Base-by-base conservation (phyloP, 1,140 invertebrate species). In the Microplitis mediator region DNA sequence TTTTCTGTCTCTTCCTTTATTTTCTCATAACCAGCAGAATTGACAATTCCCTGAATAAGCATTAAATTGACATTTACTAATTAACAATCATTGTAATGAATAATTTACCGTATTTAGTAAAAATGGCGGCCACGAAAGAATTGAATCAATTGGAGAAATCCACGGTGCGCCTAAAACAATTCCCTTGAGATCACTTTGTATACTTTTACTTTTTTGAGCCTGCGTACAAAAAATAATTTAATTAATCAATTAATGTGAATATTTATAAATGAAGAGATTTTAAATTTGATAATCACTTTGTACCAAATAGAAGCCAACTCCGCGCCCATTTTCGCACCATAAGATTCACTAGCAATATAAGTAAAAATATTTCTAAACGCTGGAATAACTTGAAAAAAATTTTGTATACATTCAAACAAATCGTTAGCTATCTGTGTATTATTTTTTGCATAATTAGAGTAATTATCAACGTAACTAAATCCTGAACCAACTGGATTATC, bases 401-500 rank as follows among this genome's bases (percentile, higher is more conserved):
- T 86, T 80, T 87, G 88, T 76, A 96, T 88, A 9, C 95, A 86
- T 51, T 88, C 88, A 0, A 96, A 85, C 65, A 97, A 90, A 87
- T 97, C 95, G 9, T 82, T 62, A 1, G 92, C 94, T 16, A 96
- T 95, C 87, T 94, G 86, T 32, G 86, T 83, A 74, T 95, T 95
- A 0, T 74, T 39, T 5, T 74, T 32, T 56, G 86, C 84, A 4
- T 80, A 79, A 51, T 85, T 70, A 68, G 16, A 96, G 77, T 1
- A 78, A 72, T 71, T 88, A 82, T 93, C 91, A 0, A 92, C 92
- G 79, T 95, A 95, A 84, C 95, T 96, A 82, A 90, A 97, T 1
- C 95, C 95, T 14, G 93, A 90, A 1, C 95, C 95, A 4, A 97
- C 95, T 1, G 95, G 95, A 84, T 95, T 96, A 79, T 97, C 95